Evolutionary conservation across 2,888 invertebrate species (phyloP), one percentile per base, ranked within the genome.

Genomic region (Pteria penguin): DNA sequence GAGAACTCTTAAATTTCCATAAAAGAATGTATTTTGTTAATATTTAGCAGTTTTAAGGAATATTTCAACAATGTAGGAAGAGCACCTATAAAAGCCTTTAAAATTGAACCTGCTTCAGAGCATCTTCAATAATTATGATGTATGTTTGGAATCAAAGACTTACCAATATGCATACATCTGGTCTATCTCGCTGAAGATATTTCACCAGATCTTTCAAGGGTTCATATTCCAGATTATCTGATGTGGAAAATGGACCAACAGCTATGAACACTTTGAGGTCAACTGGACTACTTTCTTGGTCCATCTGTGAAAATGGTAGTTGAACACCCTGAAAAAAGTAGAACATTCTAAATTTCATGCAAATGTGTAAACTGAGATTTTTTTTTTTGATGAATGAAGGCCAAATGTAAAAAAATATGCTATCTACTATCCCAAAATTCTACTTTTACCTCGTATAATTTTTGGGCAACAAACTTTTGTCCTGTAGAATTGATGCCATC

Each of bases 211-310:
- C 96, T 85, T 95, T 94, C 52, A 98, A 92, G 0, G 97, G 97
- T 87, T 97, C 96, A 90, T 96, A 97, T 0, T 94, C 92, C 72
- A 97, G 91, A 90, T 96, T 96, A 86, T 96, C 95, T 1, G 94
- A 94, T 2, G 95, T 94, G 0, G 97, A 96, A 90, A 95, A 98
- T 0, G 98, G 98, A 0, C 97, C 98, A 29, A 96, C 94, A 1
- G 96, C 96, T 55, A 96, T 93, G 18, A 97, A 94, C 75, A 97
- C 93, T 84, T 95, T 80, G 45, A 89, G 32, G 36, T 70, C 52
- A 0, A 54, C 58, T 26, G 55, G 33, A 24, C 52, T 68, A 62
- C n/a, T 8, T 36, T 24, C 18, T 31, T 2, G 5, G 57, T 33
- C 11, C 22, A 31, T 8, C 33, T 72, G 29, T 4, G 67, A 55